Percentiles rank a stretch among this genome's conserved stretches.
These are phyloP conservation scores for Agriopis leucophaearia DNA, from an alignment of 2,888 invertebrate genomes.

Conservation along the genomic window DNA sequence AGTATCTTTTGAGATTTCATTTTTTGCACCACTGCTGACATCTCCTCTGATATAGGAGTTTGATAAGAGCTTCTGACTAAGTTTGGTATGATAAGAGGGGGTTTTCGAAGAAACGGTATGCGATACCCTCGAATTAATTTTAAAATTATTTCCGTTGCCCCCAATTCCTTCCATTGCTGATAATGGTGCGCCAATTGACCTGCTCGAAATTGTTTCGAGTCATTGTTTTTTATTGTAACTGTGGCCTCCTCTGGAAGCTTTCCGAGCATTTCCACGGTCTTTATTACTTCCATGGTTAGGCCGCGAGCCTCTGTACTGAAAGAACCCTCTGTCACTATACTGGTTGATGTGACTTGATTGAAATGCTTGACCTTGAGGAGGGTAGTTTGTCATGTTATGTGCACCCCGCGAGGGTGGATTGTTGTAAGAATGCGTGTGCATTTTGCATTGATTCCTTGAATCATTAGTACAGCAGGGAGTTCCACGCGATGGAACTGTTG, in stretches of 20 bases:
- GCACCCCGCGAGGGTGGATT: no score
- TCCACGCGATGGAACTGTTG: no score
- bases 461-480: no score
- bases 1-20: background rate
- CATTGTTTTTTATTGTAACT: background rate
- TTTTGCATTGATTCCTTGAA: no score
- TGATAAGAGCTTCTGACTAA: background rate
- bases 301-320: background rate
- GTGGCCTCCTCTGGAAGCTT: background rate
- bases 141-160: background rate
- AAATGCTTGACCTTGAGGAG: no score
- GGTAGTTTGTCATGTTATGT: no score
- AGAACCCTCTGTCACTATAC: no score
- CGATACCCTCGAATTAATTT: background rate
- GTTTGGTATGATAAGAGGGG: background rate
- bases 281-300: background rate
- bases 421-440: no score
- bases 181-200: background rate
- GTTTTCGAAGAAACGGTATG: background rate
- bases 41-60: background rate
- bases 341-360: no score
- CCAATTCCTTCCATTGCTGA: background rate
- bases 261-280: background rate
- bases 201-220: background rate
- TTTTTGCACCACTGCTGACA: background rate